Evolutionary conservation across 1,140 invertebrate species (phyloP).

Genomic region (Megalonaias nervosa): DNA sequence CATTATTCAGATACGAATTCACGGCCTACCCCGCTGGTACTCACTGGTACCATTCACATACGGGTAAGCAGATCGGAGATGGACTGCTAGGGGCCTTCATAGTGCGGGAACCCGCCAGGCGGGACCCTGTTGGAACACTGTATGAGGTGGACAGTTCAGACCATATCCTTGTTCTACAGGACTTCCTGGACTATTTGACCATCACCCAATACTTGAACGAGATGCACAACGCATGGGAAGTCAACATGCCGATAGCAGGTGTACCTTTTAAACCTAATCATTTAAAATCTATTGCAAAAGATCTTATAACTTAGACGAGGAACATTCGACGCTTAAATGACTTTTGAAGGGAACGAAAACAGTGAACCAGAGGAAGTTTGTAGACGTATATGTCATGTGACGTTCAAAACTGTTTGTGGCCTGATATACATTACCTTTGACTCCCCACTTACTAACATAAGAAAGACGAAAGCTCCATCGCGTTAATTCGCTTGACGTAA

Average conservation of each 20-base stretch:
- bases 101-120: constrained; percentile 21
- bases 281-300: background rate
- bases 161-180: constrained; percentile 44
- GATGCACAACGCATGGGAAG: constrained; percentile 27
- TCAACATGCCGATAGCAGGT: constrained; percentile 60
- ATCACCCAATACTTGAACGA: constrained; percentile 25
- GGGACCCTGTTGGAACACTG: constrained; percentile 18
- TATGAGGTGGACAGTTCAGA: constrained; percentile 42
- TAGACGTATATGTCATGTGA: background rate
- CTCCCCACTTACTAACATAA: too few relatives aligned
- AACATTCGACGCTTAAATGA: background rate
- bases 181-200: constrained; percentile 27
- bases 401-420: background rate
- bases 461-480: too few relatives aligned
- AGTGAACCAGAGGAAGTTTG: background rate
- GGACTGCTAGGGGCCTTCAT: constrained; percentile 39
- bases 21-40: constrained; percentile 35
- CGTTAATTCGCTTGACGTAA: too few relatives aligned
- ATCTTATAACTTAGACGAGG: background rate
- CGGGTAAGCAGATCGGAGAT: constrained; percentile 34
- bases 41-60: constrained; percentile 46
- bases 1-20: constrained; percentile 37
- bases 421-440: too few relatives aligned
- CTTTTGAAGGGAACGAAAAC: background rate
- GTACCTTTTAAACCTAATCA: background rate